A percentile compares a stretch with the other conserved stretches of the same genome.
These are phyloP conservation scores for Heterodera schachtii DNA, from an alignment of 1,140 invertebrate species.

Conservation along the genomic window DNA sequence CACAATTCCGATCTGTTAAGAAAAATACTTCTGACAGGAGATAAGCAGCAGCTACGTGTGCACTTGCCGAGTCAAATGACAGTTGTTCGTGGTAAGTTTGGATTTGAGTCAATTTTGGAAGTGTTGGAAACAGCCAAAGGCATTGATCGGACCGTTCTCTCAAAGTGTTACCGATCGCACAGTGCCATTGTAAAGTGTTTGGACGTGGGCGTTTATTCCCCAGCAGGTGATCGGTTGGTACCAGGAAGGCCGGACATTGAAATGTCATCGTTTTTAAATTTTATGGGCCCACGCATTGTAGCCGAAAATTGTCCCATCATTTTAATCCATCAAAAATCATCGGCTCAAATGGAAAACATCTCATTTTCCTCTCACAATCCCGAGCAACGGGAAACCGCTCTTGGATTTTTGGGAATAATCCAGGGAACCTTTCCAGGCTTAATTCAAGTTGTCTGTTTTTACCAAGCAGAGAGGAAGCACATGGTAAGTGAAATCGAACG, in stretches of 20 bases:
- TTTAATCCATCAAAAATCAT: not conserved
- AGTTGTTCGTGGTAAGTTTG: not conserved
- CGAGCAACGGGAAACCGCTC: not conserved
- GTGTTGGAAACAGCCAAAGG: not conserved
- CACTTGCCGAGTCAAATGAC: not conserved
- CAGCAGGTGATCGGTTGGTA: not conserved
- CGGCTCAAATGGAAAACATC: not conserved
- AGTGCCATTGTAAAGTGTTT: not conserved
- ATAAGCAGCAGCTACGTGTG: not conserved
- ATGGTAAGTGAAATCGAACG: not conserved
- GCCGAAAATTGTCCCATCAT: not conserved
- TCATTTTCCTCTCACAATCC: not conserved
- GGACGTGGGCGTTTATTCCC: not conserved
- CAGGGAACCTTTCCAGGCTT: not conserved
- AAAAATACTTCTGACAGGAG: constrained; percentile 1
- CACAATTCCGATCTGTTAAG: not conserved
- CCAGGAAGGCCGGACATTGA: not conserved
- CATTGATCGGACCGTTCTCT: not conserved
- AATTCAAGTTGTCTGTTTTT: not conserved
- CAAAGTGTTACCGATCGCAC: not conserved
- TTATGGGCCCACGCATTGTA: not conserved
- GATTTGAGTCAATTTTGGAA: not conserved
- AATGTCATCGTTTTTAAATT: not conserved
- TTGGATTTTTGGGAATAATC: not conserved
- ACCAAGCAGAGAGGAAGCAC: not conserved